phyloP scores from a whole-genome alignment of 2,888 invertebrate genomes.

The Zelleria hepariella region DNA sequence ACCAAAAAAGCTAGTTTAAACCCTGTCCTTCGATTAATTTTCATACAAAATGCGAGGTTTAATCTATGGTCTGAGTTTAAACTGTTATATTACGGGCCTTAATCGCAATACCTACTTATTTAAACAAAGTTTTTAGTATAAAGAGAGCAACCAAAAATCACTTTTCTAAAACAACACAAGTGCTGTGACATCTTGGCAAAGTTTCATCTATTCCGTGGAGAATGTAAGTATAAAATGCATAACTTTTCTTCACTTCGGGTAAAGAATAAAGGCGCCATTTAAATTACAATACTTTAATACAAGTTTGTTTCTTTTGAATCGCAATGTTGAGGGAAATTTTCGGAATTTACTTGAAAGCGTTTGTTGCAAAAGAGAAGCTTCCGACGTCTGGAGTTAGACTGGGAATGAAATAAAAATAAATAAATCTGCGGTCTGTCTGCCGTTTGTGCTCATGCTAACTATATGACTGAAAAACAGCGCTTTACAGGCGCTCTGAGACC shows the following conservation, averaged over 20 bases:
- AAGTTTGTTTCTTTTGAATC: constrained; percentile 58
- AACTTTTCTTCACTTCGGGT: constrained; percentile 37
- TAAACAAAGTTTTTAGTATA: no score
- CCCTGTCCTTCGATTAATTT: no score
- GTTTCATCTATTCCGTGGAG: neutral
- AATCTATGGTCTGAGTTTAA: no score
- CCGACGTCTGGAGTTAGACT: constrained; percentile 48
- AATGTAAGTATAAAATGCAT: constrained; percentile 36
- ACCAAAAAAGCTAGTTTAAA: no score
- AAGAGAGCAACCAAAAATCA: no score
- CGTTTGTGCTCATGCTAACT: neutral
- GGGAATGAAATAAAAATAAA: constrained; percentile 28
- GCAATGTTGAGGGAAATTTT: constrained; percentile 53
- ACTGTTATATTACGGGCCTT: no score
- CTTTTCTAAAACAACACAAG: neutral
- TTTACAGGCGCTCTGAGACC: neutral
- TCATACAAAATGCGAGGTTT: no score
- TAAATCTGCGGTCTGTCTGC: constrained; percentile 26
- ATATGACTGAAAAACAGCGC: neutral
- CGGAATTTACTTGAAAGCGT: constrained; percentile 61
- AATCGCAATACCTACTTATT: no score
- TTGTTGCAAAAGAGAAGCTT: constrained; percentile 49
- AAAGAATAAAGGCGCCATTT: constrained; percentile 54
- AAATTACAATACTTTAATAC: constrained; percentile 50
- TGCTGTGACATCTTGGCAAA: neutral